phyloP scores from a whole-genome alignment of 1,140 invertebrate species.

The Cyrtorhinus lividipennis region DNA sequence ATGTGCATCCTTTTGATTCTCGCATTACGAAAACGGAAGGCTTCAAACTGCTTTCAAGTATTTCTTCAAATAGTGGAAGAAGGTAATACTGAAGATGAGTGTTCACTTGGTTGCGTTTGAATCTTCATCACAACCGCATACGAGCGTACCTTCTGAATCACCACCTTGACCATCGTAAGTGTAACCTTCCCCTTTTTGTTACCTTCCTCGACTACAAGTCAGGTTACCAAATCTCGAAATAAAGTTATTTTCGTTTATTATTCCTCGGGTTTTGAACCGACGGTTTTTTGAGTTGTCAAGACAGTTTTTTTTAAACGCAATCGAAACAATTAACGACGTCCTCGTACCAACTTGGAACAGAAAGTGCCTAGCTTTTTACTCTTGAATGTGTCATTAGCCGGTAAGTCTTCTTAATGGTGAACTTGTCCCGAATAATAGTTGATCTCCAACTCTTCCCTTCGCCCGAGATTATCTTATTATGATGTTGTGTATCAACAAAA shows the following conservation, averaged over 20 bases:
- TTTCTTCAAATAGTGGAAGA: too few relatives aligned
- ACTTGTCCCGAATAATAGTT: too few relatives aligned
- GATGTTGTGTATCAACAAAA: not conserved
- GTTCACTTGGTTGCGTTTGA: too few relatives aligned
- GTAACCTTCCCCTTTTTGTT: not conserved
- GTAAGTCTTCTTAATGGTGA: too few relatives aligned
- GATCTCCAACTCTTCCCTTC: too few relatives aligned
- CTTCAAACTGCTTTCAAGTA: too few relatives aligned
- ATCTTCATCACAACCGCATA: too few relatives aligned
- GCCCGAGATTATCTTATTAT: not conserved
- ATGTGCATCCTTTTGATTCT: too few relatives aligned
- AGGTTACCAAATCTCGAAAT: not conserved
- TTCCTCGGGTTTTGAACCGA: not conserved
- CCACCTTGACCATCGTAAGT: too few relatives aligned
- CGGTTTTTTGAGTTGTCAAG: not conserved
- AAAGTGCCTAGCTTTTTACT: not conserved
- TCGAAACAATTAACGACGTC: not conserved
- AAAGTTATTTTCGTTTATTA: not conserved
- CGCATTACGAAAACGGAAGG: too few relatives aligned
- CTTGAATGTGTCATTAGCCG: constrained; percentile 6
- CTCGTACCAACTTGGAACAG: not conserved
- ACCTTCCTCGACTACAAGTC: not conserved
- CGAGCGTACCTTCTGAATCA: too few relatives aligned
- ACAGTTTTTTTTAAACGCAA: not conserved
- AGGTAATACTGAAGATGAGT: too few relatives aligned